phyloP scores from a whole-genome alignment of 2,797 vertebrate species.

The Alosa sapidissima region DNA sequence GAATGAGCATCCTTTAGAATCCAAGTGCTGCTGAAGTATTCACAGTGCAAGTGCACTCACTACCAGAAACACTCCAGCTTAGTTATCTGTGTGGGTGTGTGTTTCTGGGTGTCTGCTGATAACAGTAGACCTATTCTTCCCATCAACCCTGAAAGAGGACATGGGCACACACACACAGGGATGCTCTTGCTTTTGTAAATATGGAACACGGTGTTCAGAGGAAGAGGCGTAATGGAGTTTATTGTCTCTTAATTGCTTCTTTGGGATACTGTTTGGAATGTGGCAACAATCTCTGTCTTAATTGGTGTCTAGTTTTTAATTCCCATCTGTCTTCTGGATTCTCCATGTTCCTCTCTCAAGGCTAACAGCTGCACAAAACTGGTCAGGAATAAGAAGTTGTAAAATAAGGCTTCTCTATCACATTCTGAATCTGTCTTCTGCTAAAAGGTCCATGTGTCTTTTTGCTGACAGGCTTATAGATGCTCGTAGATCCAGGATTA shows the following conservation, averaged over 20 bases:
- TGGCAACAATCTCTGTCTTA: not conserved
- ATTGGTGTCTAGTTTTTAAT: not conserved
- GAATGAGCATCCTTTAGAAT: not conserved
- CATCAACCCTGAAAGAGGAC: conserved; percentile 27
- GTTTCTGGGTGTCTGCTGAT: conserved; percentile 4
- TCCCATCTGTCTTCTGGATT: not conserved
- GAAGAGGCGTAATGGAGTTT: conserved; percentile 28
- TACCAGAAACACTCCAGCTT: not conserved
- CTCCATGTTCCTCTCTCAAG: not conserved
- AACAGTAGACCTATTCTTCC: not conserved
- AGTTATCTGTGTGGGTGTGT: not conserved
- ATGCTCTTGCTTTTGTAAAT: conserved; percentile 6
- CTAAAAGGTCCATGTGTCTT: not conserved
- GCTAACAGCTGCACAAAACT: not conserved
- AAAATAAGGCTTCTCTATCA: not conserved
- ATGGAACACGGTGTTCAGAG: not conserved
- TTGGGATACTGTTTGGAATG: not conserved
- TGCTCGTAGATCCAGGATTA: not conserved
- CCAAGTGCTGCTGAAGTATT: not conserved
- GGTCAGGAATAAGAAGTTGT: not conserved
- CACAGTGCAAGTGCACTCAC: not conserved
- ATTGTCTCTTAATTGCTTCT: conserved; percentile 36
- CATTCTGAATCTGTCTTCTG: not conserved
- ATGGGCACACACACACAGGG: not conserved
- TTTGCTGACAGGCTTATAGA: not conserved